Conservation (phyloP, 2,888 invertebrate genomes). For the Cheiracanthium punctorium region DNA sequence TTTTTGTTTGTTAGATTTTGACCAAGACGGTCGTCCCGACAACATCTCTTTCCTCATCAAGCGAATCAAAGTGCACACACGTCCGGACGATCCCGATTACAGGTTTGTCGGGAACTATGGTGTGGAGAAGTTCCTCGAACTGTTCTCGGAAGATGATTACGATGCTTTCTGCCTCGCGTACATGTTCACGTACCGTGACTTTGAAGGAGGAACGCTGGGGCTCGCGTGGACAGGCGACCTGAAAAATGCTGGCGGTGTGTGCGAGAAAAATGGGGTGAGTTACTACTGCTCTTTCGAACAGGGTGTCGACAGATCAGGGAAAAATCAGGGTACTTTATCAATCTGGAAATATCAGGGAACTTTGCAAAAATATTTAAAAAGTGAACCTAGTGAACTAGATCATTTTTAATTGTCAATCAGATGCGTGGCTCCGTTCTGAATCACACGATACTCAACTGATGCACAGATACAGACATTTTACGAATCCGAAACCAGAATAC, state of each 20-base stretch:
- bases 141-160: slow-evolving; percentile 98
- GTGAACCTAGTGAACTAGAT: too few species aligned
- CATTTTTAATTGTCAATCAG: too few species aligned
- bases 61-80: slow-evolving; percentile 93
- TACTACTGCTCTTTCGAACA: background rate
- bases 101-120: slow-evolving; percentile 96
- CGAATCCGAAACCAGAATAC: too few species aligned
- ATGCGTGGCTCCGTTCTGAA: too few species aligned
- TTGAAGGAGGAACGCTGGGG: slow-evolving; percentile 96
- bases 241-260: slow-evolving; percentile 97
- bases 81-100: slow-evolving; percentile 88
- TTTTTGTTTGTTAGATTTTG: slow-evolving; percentile 86
- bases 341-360: too few species aligned
- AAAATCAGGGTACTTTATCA: too few species aligned
- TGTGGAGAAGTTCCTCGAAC: slow-evolving; percentile 97
- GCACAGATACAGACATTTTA: too few species aligned
- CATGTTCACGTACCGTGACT: slow-evolving; percentile 98
- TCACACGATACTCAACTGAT: too few species aligned
- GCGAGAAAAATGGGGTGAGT: slow-evolving; percentile 95
- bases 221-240: slow-evolving; percentile 98
- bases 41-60: slow-evolving; percentile 97
- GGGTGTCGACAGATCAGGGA: too few species aligned
- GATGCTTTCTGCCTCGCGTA: slow-evolving; percentile 98
- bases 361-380: too few species aligned
- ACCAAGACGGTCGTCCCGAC: slow-evolving; percentile 92